Percentiles rank a stretch among this genome's conserved stretches.
Conservation (phyloP, 2,888 invertebrate species). For the Pilophorus perplexus region DNA sequence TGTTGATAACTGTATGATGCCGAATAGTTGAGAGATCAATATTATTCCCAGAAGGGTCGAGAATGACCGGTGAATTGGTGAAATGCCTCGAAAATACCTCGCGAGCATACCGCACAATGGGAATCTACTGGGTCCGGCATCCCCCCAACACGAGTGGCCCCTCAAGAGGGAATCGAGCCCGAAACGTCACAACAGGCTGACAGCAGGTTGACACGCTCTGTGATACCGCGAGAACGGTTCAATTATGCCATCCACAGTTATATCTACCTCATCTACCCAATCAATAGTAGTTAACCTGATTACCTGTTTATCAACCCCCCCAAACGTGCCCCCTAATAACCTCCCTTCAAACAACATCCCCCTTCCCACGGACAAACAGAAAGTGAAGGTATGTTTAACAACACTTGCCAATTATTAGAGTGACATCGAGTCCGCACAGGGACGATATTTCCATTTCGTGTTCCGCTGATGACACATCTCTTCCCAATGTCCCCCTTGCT, state of each 20-base stretch:
- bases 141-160: too few species aligned
- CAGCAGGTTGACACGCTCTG: slow-evolving; percentile 4
- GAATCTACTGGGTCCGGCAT: too few species aligned
- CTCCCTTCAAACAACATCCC: slow-evolving; percentile 4
- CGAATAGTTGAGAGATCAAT: too few species aligned
- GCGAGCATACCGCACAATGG: too few species aligned
- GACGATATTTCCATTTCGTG: slow-evolving; percentile 14
- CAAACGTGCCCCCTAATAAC: too few species aligned
- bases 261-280: slow-evolving; percentile 18
- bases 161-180: slow-evolving; percentile 24
- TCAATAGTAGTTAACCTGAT: slow-evolving; percentile 32
- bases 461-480: slow-evolving; percentile 5
- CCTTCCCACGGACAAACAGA: too few species aligned
- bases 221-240: neutral
- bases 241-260: slow-evolving; percentile 18
- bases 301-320: slow-evolving; percentile 22
- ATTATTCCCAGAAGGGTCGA: too few species aligned
- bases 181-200: slow-evolving; percentile 27
- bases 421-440: slow-evolving; percentile 22
- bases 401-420: slow-evolving; percentile 27
- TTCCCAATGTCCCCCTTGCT: slow-evolving; percentile 13
- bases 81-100: too few species aligned
- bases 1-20: too few species aligned
- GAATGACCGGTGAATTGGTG: too few species aligned
- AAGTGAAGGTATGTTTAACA: slow-evolving; percentile 11